phyloP scores from a whole-genome alignment of 2,888 invertebrate genomes.

The Pediacus dermestoides region DNA sequence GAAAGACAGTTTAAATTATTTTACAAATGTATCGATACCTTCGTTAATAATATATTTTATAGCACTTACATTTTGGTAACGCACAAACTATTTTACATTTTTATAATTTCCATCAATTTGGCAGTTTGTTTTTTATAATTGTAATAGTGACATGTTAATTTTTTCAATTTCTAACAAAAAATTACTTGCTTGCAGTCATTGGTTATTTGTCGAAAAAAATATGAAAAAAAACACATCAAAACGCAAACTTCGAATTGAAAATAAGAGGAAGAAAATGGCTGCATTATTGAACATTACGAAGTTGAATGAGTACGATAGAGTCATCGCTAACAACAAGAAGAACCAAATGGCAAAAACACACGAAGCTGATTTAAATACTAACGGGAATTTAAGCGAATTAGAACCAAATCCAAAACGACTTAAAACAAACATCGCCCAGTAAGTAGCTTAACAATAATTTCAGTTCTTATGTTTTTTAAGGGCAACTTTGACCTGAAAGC shows the following conservation, averaged over 20 bases:
- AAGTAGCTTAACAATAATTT: no score
- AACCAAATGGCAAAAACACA: no score
- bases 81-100: no score
- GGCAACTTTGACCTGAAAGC: no score
- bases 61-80: conserved; percentile 29
- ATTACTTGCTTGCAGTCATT: conserved; percentile 28
- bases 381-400: conserved; percentile 17
- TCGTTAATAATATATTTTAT: conserved; percentile 29
- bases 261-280: conserved; percentile 61
- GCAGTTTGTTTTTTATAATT: background rate
- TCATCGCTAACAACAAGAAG: no score
- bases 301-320: conserved; percentile 59
- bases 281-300: conserved; percentile 59
- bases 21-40: conserved; percentile 32
- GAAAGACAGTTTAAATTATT: conserved; percentile 33
- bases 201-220: conserved; percentile 29
- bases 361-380: conserved; percentile 14
- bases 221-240: conserved; percentile 53
- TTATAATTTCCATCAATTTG: no score
- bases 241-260: conserved; percentile 56
- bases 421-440: no score
- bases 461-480: no score
- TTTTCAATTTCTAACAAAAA: background rate
- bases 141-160: conserved; percentile 4
- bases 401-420: conserved; percentile 35